Base-by-base conservation (phyloP, 1,140 invertebrate species). In the Drosophila leontia region DNA sequence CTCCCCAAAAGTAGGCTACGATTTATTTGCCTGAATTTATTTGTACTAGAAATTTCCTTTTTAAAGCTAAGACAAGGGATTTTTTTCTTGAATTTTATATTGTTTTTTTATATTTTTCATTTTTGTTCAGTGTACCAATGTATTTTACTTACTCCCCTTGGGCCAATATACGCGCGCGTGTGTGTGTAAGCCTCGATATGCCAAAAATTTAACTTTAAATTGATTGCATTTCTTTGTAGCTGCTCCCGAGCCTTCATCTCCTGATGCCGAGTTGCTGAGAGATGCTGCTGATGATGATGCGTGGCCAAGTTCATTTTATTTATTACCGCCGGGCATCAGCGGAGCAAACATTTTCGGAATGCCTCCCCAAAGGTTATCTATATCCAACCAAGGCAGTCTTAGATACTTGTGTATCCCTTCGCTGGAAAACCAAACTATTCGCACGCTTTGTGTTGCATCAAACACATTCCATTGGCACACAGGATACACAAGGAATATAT, bases 391-490 rank as follows among this genome's bases (percentile, higher is more conserved):
- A 12, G 35, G 3, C 34, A 35, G 35, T n/a, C 37, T 39, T 32
- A 56, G 53, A 56, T 56, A 50, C 58, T 41, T 34, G 34, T 37
- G 37, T 29, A 34, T 50, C 48, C 34, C 29, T 23, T 47, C 2
- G 26, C 23, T 15, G 4, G 35, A 15, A 50, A 51, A 75, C 75
- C 75, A 72, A 86, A 86, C 83, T 83, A 88, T 86, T 86, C 71
- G 83, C 80, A 77, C 83, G 71, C 83, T 86, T 86, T 88, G 83
- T 77, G 84, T 86, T 70, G 76, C 65, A 72, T 86, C 83, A 86
- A 86, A 83, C 84, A 86, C 84, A 86, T 86, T 88, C 84, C 71
- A 55, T 17, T 34, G 26, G 23, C 15, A 35, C 13, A n/a, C 32
- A n/a, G 23, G 34, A 41, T 42, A 7, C 26, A 26, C 15, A 34